Base-by-base conservation (phyloP, 2,113 vertebrate species). In the Burhinus bistriatus region DNA sequence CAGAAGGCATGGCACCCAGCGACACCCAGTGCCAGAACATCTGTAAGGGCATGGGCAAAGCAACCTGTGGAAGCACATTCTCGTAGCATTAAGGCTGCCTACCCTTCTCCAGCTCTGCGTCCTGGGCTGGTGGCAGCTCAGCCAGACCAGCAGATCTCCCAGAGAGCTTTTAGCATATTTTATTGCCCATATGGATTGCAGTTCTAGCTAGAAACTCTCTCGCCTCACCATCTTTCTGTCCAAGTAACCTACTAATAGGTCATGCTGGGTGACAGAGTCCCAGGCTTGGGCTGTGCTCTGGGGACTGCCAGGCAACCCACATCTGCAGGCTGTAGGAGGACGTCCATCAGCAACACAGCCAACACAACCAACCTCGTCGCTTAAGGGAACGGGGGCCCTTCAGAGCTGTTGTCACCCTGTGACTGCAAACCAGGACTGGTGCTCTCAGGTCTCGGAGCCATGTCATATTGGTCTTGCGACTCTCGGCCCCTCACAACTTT, bases 401-500 rank as follows among this genome's bases (percentile, higher is more conserved):
- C 27, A 17, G 75, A 22, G 45, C 25, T 34, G 32, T 45, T 20
- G 18, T 21, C 55, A 36, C 36, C 64, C 38, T 6, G n/a, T 6
- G 58, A 10, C 9, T 58, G 59, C 47, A 62, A 40, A 17, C 9
- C 77, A 49, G 59, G 30, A 27, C 16, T 1, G 4, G 44, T 19
- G 76, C 32, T 49, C 51, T 38, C 76, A 34, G 40, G 17, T 26
- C 88, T 10, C 18, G 1, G 38, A 75, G 49, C 51, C 9, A 5
- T 3, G n/a, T 9, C 54, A 4, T 15, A 16, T 3, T 3, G 4
- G 22, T 5, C 83, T 52, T 3, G 1, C 11, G 47, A 30, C 70
- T 38, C 58, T 55, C 45, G 72, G 80, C 7, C 61, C 54, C n/a
- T 36, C 5, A 8, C 51, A 45, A 25, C 34, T 73, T 55, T 32